Evolutionary conservation across 1,140 invertebrate genomes (phyloP).

Genomic region (Amphibalanus amphitrite): DNA sequence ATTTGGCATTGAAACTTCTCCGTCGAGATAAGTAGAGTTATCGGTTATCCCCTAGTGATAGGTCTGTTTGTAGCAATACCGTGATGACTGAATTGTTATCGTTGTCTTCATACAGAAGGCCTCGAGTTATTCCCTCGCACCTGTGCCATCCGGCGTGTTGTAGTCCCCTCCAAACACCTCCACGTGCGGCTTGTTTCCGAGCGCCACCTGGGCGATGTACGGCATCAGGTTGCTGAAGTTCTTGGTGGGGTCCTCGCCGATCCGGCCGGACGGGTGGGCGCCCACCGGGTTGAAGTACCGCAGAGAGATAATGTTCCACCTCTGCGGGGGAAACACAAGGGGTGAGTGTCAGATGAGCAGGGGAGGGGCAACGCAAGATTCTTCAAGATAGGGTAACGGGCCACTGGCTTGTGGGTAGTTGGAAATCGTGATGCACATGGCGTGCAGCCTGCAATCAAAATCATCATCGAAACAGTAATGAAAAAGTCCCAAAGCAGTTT

Average conservation of each 20-base stretch:
- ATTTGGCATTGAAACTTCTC: slow-evolving; percentile 1
- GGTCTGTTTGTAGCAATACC: not conserved
- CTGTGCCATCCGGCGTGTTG: slow-evolving; percentile 85
- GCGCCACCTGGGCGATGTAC: slow-evolving; percentile 71
- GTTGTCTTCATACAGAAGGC: not conserved
- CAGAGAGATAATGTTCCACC: slow-evolving; percentile 55
- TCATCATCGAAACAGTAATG: not conserved
- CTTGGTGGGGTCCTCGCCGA: slow-evolving; percentile 93
- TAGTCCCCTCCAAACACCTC: slow-evolving; percentile 89
- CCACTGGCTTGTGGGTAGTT: no score
- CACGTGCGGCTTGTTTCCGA: slow-evolving; percentile 58
- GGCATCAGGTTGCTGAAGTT: slow-evolving; percentile 96
- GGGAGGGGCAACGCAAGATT: no score
- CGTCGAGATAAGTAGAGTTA: not conserved
- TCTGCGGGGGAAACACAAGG: slow-evolving; percentile 38
- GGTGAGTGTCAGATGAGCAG: no score
- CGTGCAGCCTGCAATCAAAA: no score
- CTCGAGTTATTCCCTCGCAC: slow-evolving; percentile 23
- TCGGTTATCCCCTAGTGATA: not conserved
- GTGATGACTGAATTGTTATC: no score
- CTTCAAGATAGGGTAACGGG: no score
- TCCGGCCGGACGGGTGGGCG: slow-evolving; percentile 78
- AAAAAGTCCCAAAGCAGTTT: no score
- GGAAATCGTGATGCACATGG: no score
- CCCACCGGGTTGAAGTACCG: slow-evolving; percentile 98